phyloP scores from a whole-genome alignment of 2,888 invertebrate species.

The Parnassius smintheus region DNA sequence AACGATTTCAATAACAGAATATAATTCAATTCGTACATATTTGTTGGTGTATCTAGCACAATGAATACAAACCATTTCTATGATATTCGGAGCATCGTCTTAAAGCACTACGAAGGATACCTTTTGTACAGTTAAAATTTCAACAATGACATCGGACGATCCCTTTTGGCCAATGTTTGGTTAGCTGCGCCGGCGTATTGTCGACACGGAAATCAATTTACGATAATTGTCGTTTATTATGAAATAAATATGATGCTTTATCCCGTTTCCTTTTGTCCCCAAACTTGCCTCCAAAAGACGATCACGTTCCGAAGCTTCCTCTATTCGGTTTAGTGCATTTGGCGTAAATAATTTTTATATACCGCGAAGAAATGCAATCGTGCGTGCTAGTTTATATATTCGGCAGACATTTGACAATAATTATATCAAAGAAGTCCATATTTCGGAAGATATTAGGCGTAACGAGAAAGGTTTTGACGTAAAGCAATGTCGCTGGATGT shows the following conservation, averaged over 20 bases:
- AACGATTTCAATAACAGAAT: constrained; percentile 37
- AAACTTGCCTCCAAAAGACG: constrained; percentile 53
- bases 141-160: constrained; percentile 71
- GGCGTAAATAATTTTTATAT: constrained; percentile 68
- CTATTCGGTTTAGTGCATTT: constrained; percentile 57
- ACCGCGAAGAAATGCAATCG: constrained; percentile 62
- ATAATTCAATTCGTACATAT: constrained; percentile 44
- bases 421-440: constrained; percentile 56
- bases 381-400: constrained; percentile 50
- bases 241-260: constrained; percentile 80
- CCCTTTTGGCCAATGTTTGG: constrained; percentile 85
- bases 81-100: constrained; percentile 38
- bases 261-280: constrained; percentile 56
- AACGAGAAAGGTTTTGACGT: constrained; percentile 58
- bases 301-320: constrained; percentile 42
- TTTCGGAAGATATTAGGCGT: constrained; percentile 66
- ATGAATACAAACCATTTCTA: constrained; percentile 63
- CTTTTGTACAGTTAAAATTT: constrained; percentile 47
- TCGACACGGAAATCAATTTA: constrained; percentile 75
- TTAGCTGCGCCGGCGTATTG: constrained; percentile 82
- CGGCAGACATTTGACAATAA: constrained; percentile 71
- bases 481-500: constrained; percentile 61
- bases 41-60: constrained; percentile 61
- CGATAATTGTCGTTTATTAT: constrained; percentile 81
- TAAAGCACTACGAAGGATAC: constrained; percentile 45